Percentiles rank a stretch among this genome's conserved stretches.
phyloP scores from a whole-genome alignment of 2,888 invertebrate species.

The Brachycybe producta region DNA sequence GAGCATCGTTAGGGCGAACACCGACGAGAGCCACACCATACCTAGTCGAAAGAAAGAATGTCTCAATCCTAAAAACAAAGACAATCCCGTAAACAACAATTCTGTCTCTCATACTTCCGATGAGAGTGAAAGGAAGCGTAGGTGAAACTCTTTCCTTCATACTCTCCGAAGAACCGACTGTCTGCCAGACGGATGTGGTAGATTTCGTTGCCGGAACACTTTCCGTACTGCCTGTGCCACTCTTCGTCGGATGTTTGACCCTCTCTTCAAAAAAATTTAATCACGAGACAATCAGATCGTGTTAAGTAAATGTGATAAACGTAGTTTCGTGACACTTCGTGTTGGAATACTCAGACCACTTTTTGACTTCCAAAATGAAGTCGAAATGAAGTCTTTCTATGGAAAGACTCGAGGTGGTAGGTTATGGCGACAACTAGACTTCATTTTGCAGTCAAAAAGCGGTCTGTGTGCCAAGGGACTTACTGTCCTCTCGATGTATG shows the following conservation, averaged over 20 bases:
- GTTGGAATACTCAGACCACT: too few relatives aligned
- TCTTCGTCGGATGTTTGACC: conserved; percentile 90
- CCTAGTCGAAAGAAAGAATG: conserved; percentile 38
- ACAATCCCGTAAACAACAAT: neutral
- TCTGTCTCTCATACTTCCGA: conserved; percentile 55
- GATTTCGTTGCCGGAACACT: conserved; percentile 97
- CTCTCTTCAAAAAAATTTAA: conserved; percentile 53
- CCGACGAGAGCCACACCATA: conserved; percentile 94
- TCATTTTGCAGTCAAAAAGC: too few relatives aligned
- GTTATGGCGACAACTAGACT: too few relatives aligned
- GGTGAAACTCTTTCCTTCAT: conserved; percentile 98
- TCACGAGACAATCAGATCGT: neutral
- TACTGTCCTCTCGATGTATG: conserved; percentile 97
- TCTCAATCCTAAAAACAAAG: neutral
- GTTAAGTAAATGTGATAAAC: neutral
- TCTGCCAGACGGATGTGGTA: conserved; percentile 92
- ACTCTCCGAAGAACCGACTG: conserved; percentile 94
- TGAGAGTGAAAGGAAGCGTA: conserved; percentile 99
- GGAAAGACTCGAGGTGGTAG: too few relatives aligned
- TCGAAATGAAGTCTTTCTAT: neutral
- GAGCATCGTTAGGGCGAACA: conserved; percentile 79
- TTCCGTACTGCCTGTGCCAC: conserved; percentile 96
- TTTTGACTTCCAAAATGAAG: neutral
- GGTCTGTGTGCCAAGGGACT: conserved; percentile 39
- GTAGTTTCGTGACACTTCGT: neutral